Evolutionary conservation across 2,113 vertebrate species (phyloP), one percentile per base, ranked within the genome.

Genomic region (Scophthalmus maximus): DNA sequence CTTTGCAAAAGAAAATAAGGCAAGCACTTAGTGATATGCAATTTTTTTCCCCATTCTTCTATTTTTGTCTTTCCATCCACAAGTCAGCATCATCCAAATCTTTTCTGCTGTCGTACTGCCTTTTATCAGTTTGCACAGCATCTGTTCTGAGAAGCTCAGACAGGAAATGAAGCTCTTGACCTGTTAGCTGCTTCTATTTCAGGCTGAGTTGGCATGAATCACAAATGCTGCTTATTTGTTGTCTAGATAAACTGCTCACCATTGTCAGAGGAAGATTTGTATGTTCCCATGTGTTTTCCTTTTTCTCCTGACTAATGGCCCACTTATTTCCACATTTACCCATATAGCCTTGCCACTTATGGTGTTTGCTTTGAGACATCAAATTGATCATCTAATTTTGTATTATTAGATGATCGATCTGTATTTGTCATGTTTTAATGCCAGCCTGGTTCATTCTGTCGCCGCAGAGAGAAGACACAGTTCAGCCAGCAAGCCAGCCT

Each of bases 381-480:
- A 40, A 5, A 18, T 18, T 58, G 7, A 63, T 62, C 14, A 36
- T 47, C 10, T 23, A 2, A 5, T 17, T 26, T 15, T 22, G 11
- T 68, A 11, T 23, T 23, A 22, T 49, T 49, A 9, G 10, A 49
- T 49, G 12, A 46, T 46, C 42, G 18, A 20, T 46, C 42, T 46
- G 2, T n/a, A 34, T 46, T 10, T 22, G 2, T 50, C 23, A 11
- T 71, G 17, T 65, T 40, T 81, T 69, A 59, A 87, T 78, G 17
- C 14, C 15, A 20, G n/a, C 27, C 27, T 84, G 36, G 22, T 73
- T 66, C 36, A 9, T 40, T 5, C 46, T 77, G 20, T 63, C 14
- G 0, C 58, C 63, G 6, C 84, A 95, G 98, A 99, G 95, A 97
- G 98, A 96, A 96, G 97, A 98, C 98, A 99, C 83, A 93, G 95